phyloP scores from a whole-genome alignment of 2,113 vertebrate genomes.

The Lepidothrix coronata region DNA sequence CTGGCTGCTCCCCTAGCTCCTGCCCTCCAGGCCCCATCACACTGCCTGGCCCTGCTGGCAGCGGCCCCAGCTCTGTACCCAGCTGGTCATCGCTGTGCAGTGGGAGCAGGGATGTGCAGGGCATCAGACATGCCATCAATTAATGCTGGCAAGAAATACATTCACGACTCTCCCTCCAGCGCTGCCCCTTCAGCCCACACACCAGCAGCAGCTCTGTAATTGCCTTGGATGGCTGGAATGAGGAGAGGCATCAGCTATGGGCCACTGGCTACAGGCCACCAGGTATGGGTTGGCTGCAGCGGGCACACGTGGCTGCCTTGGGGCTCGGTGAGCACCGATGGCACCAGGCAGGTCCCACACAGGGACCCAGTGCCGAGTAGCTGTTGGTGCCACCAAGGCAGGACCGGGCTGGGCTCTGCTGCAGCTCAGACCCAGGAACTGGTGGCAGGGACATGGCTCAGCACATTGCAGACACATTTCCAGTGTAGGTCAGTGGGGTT shows the following conservation, averaged over 20 bases:
- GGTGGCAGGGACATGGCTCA: not conserved
- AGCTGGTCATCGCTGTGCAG: not conserved
- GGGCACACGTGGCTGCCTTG: not conserved
- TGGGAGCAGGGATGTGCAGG: not conserved
- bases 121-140: not conserved
- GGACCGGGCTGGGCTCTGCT: not conserved
- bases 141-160: not conserved
- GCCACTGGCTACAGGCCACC: not conserved
- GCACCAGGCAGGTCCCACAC: not conserved
- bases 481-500: not conserved
- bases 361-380: rapidly evolving
- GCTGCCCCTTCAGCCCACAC: not conserved
- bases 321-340: rapidly evolving
- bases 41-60: not conserved
- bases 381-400: not conserved
- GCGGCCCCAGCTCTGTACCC: not conserved
- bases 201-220: not conserved
- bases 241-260: not conserved
- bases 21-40: not conserved
- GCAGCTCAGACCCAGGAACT: not conserved
- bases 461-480: not conserved
- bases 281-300: not conserved
- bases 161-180: not conserved
- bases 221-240: not conserved
- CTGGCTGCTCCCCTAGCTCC: not conserved